These are phyloP conservation scores for Rhinolophus ferrumequinum DNA, from an alignment of 2,113 vertebrate genomes.

Conservation along the genomic window DNA sequence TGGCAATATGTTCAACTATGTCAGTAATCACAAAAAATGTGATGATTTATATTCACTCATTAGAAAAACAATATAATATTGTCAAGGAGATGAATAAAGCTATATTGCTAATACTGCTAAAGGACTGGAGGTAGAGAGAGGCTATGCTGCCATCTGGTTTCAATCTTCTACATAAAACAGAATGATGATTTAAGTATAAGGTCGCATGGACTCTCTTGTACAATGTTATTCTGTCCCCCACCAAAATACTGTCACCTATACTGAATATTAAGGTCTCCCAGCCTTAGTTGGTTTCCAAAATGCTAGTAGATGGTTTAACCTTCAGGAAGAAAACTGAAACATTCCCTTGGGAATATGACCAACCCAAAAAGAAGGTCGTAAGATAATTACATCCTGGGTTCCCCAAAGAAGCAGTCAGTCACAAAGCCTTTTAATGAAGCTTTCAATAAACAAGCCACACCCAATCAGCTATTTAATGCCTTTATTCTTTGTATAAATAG, in stretches of 20 bases:
- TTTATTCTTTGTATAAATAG: too few relatives aligned
- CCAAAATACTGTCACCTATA: background rate
- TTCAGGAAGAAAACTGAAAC: too few relatives aligned
- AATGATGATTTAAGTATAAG: background rate
- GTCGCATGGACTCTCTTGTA: background rate
- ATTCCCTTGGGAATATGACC: too few relatives aligned
- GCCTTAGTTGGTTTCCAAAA: too few relatives aligned
- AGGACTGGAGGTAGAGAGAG: background rate
- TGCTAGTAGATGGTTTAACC: too few relatives aligned
- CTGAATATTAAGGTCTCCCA: too few relatives aligned
- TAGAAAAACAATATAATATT: background rate
- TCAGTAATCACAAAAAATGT: background rate
- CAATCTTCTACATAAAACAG: background rate
- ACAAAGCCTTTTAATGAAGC: too few relatives aligned
- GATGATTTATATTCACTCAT: background rate
- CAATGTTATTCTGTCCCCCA: background rate
- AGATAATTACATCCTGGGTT: too few relatives aligned
- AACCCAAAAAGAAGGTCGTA: too few relatives aligned
- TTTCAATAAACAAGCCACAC: too few relatives aligned
- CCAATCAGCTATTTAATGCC: too few relatives aligned
- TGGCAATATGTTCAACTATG: background rate
- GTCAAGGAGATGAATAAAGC: background rate
- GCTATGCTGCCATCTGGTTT: background rate
- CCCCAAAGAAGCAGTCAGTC: too few relatives aligned
- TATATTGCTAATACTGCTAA: background rate